Conservation (phyloP, 2,113 vertebrate species). For the Jacana jacana region DNA sequence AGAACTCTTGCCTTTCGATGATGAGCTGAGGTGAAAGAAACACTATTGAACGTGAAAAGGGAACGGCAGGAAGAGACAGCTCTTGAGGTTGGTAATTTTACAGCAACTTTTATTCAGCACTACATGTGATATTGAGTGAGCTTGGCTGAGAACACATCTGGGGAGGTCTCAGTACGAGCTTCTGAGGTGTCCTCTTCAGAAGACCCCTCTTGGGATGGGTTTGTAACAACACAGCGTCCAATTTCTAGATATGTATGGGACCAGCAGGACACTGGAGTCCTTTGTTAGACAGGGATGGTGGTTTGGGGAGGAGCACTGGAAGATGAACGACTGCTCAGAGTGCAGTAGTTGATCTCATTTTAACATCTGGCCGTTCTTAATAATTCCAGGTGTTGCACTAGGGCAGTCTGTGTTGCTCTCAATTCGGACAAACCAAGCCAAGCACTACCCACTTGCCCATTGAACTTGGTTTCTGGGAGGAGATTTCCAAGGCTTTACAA, state of each 20-base stretch:
- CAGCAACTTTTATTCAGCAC: background rate
- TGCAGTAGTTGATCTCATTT: background rate
- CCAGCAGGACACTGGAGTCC: no score
- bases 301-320: background rate
- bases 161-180: no score
- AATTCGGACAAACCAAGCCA: background rate
- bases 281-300: background rate
- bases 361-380: background rate
- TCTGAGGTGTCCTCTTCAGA: no score
- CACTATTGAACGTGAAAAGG: background rate
- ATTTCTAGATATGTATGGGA: background rate
- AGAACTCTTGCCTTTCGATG: background rate
- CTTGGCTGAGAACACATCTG: no score
- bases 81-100: background rate
- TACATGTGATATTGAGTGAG: background rate
- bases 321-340: background rate
- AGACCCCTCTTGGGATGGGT: background rate
- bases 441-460: background rate
- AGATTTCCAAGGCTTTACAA: background rate
- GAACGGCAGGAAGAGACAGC: background rate
- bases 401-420: background rate
- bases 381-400: rapidly evolving
- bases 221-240: background rate
- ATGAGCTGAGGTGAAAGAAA: background rate
- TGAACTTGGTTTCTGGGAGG: background rate